Base-by-base conservation (phyloP, 2,888 invertebrate species). In the Acleris emargana region DNA sequence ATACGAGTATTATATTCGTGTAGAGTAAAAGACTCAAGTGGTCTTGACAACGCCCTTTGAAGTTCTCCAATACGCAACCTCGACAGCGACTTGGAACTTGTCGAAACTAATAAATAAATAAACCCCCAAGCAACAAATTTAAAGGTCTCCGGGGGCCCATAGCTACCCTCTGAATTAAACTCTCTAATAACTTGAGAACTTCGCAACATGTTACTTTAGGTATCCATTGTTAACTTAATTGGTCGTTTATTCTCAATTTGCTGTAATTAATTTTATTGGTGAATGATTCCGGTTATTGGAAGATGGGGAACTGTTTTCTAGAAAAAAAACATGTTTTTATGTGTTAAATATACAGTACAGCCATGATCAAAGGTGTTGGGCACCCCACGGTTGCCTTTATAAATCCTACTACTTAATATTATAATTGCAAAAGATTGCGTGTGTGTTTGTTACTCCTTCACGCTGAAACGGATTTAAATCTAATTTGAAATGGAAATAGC, bases 81-180 rank as follows among this genome's bases (percentile, higher is more conserved):
- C 55, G 60, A 62, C 53, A 47, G 68, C 58, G 66, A 63, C 58
- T 68, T 67, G 20, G 69, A 73, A 72, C 71, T 73, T 71, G 68
- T 64, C 67, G 68, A 72, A 76, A 74, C 78, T 76, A 77, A 78
- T 81, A 80, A 81, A 80, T 79, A 79, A 79, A 72, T 72, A 70
- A 72, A 74, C 74, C 73, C 73, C 72, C 72, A 74, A 75, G 74
- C 78, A 77, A 80, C 83, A 82, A 86, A 85, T 83, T 82, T 76
- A 73, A 77, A 76, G 82, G 73, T 82, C 86, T 80, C 75, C 64
- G 4, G 82, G 81, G 86, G 63, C 76, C 83, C 68, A 77, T 85
- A 81, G 80, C 76, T 76, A 74, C 82, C 84, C 82, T 82, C 82
- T 72, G 76, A 82, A 78, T 81, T 81, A 80, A 83, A 83, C 79